Percentiles rank a stretch among this genome's conserved stretches.
Conservation (phyloP, 2,113 vertebrate genomes). For the Stegastes partitus region DNA sequence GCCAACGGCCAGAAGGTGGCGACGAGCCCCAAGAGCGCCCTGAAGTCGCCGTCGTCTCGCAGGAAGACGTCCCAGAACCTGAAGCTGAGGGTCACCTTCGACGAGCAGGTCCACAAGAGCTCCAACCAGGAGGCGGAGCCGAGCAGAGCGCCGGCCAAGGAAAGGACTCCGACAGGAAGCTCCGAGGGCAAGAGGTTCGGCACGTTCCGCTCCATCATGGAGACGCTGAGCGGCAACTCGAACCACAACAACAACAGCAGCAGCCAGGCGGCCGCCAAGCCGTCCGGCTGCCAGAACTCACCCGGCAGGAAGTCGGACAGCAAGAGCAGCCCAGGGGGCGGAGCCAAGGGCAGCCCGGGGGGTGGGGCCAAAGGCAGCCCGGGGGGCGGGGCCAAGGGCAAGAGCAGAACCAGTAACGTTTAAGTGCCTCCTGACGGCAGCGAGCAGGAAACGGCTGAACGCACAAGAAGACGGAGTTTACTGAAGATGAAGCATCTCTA, state of each 20-base stretch:
- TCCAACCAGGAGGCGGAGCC: constrained; percentile 81
- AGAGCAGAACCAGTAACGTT: constrained; percentile 88
- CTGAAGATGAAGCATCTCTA: too few relatives aligned
- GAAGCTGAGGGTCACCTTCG: constrained; percentile 97
- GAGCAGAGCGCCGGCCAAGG: constrained; percentile 85
- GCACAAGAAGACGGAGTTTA: too few relatives aligned
- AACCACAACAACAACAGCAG: constrained; percentile 91
- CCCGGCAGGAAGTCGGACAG: constrained; percentile 89
- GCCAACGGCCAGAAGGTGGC: constrained; percentile 86
- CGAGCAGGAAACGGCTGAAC: too few relatives aligned
- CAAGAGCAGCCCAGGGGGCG: constrained; percentile 84
- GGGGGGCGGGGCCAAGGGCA: constrained; percentile 86
- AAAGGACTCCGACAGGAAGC: constrained; percentile 79
- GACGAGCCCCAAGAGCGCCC: constrained; percentile 97
- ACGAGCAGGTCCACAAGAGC: constrained; percentile 94
- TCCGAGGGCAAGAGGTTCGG: constrained; percentile 91
- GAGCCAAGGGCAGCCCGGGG: constrained; percentile 85
- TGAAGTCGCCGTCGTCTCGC: constrained; percentile 97
- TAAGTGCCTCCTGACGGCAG: constrained; percentile 45
- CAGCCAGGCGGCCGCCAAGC: constrained; percentile 71
- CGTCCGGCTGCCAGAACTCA: constrained; percentile 81
- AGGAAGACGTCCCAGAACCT: constrained; percentile 94
- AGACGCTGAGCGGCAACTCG: constrained; percentile 94
- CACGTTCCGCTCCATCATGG: constrained; percentile 97
- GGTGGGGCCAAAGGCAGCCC: constrained; percentile 84